Conservation (phyloP, 1,140 invertebrate species). For the Notospermus geniculatus region DNA sequence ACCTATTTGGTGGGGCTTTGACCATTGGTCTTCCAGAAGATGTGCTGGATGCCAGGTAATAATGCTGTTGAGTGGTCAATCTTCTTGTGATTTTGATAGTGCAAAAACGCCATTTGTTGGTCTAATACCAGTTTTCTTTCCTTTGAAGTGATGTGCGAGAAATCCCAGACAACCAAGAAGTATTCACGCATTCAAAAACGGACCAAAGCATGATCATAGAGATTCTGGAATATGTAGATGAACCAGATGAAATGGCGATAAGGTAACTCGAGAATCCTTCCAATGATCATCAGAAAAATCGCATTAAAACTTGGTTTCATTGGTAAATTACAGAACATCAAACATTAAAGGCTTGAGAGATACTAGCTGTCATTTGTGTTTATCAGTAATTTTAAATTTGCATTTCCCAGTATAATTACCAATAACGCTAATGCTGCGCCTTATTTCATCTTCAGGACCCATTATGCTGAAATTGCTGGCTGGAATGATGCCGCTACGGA, state of each 20-base stretch:
- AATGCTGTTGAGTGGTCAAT: neutral
- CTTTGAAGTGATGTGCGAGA: constrained; percentile 38
- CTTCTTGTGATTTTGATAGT: neutral
- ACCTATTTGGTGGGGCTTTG: constrained; percentile 30
- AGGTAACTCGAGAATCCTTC: too few species aligned
- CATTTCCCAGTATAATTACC: too few species aligned
- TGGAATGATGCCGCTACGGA: constrained; percentile 30
- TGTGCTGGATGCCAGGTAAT: constrained; percentile 34
- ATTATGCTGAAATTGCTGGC: constrained; percentile 41
- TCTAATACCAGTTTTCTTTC: constrained; percentile 11
- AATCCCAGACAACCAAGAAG: constrained; percentile 53
- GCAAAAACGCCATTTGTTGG: neutral
- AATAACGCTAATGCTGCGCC: neutral
- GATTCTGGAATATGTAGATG: constrained; percentile 41
- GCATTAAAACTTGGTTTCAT: neutral
- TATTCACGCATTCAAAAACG: constrained; percentile 42
- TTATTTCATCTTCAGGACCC: constrained; percentile 33
- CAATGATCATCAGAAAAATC: neutral
- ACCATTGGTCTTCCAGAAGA: constrained; percentile 24
- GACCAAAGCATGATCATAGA: constrained; percentile 53
- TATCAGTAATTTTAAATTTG: too few species aligned
- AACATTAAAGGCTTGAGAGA: too few species aligned
- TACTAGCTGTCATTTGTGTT: too few species aligned
- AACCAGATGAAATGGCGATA: constrained; percentile 41
- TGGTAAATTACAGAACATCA: too few species aligned